Conservation (phyloP, 2,113 vertebrate genomes). For the Hipposideros armiger region DNA sequence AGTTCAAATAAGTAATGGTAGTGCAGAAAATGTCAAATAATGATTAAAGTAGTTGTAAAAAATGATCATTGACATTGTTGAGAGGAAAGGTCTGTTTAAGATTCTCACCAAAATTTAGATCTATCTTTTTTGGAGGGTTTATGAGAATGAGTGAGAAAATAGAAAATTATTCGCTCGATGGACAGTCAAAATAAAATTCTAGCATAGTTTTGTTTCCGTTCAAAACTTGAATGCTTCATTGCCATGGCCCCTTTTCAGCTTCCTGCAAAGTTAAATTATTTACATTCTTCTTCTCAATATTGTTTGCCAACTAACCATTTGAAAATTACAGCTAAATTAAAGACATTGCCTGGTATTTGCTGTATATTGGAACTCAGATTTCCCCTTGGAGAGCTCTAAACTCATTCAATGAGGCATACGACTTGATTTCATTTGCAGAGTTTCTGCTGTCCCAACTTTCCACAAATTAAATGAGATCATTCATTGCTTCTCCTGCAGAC, state of each 20-base stretch:
- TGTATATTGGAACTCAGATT: conserved; percentile 62
- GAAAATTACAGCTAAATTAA: conserved; percentile 79
- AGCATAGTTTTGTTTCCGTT: conserved; percentile 16
- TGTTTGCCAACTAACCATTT: conserved; percentile 76
- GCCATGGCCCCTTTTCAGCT: background rate
- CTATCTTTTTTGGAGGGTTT: background rate
- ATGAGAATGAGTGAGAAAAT: background rate
- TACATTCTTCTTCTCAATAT: conserved; percentile 57
- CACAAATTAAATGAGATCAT: conserved; percentile 81
- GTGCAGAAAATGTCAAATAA: conserved; percentile 27
- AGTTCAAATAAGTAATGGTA: background rate
- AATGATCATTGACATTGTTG: background rate
- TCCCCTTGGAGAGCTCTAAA: conserved; percentile 68
- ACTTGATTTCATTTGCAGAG: conserved; percentile 80
- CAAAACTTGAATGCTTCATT: background rate
- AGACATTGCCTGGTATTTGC: conserved; percentile 68
- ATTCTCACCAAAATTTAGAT: conserved; percentile 15
- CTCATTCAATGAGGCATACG: conserved; percentile 77
- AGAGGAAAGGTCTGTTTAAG: conserved; percentile 12
- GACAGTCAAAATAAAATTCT: conserved; percentile 48
- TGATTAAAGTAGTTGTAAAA: background rate
- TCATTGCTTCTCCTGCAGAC: conserved; percentile 57
- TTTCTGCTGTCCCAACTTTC: conserved; percentile 71
- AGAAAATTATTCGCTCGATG: background rate
- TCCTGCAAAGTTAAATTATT: conserved; percentile 58